Evolutionary conservation across 2,113 vertebrate genomes (phyloP).

Genomic region (Phylloscopus trochilus): DNA sequence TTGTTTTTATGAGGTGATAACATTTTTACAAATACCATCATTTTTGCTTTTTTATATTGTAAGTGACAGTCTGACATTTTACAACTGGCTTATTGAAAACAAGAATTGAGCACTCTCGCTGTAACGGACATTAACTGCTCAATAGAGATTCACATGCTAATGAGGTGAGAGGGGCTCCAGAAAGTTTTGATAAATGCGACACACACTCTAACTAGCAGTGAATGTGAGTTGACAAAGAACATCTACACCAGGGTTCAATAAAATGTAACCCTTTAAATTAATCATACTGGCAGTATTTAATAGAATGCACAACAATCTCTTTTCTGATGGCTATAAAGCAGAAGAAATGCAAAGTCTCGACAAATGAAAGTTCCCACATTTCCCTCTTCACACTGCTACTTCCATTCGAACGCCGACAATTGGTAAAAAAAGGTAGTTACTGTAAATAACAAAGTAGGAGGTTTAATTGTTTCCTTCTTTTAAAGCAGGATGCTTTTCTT

Average conservation of each 20-base stretch:
- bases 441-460: constrained; percentile 73
- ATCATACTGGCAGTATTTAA: constrained; percentile 84
- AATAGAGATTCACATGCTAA: constrained; percentile 96
- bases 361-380: constrained; percentile 78
- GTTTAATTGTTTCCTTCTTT: constrained; percentile 70
- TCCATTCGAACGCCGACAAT: constrained; percentile 68
- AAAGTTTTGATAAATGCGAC: constrained; percentile 91
- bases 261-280: constrained; percentile 84
- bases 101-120: constrained; percentile 84
- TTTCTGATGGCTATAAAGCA: constrained; percentile 76
- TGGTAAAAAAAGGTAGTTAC: constrained; percentile 72
- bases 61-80: constrained; percentile 89
- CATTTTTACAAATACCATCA: constrained; percentile 88
- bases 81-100: constrained; percentile 86
- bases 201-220: constrained; percentile 83
- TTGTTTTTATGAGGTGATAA: constrained; percentile 88
- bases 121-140: constrained; percentile 90
- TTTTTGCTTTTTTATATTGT: constrained; percentile 87
- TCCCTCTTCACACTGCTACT: constrained; percentile 73
- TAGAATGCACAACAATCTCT: constrained; percentile 79
- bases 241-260: constrained; percentile 77
- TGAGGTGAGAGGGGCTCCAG: constrained; percentile 86
- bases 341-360: constrained; percentile 71
- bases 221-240: constrained; percentile 79
- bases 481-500: constrained; percentile 58